Percentiles rank a stretch among this genome's conserved stretches.
Conservation (phyloP, 1,140 invertebrate species). For the Oncopodura yosiiana region DNA sequence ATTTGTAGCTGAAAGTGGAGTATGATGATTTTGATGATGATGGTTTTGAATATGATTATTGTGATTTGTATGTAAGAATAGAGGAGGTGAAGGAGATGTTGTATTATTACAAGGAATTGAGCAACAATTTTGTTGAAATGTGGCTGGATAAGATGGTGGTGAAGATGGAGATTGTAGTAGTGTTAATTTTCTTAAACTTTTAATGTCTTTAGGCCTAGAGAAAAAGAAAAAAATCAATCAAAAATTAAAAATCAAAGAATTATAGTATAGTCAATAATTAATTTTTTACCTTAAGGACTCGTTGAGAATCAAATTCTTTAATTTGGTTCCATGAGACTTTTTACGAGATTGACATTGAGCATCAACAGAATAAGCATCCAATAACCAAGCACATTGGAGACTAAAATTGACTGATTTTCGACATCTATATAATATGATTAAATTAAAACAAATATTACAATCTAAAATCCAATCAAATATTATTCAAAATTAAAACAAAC, state of each 20-base stretch:
- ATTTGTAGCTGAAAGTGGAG: not conserved
- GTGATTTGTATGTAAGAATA: not conserved
- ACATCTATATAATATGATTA: constrained; percentile 8
- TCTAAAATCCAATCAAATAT: not conserved
- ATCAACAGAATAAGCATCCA: constrained; percentile 86
- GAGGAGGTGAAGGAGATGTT: not conserved
- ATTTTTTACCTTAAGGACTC: constrained; percentile 63
- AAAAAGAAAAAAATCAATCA: constrained; percentile 11
- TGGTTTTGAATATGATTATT: no score
- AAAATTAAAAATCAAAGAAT: not conserved
- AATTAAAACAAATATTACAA: constrained; percentile 1
- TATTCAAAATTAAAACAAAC: constrained; percentile 42
- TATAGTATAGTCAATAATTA: not conserved
- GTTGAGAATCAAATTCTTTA: constrained; percentile 76
- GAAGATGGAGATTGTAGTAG: constrained; percentile 20
- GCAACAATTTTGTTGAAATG: not conserved
- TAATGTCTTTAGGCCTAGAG: constrained; percentile 26
- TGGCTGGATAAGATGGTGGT: not conserved
- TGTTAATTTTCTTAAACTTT: constrained; percentile 19
- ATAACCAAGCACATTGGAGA: constrained; percentile 85
- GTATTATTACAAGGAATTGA: not conserved
- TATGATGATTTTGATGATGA: no score
- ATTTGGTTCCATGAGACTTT: constrained; percentile 73
- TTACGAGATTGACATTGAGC: constrained; percentile 57
- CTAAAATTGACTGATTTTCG: constrained; percentile 87